Percentiles rank a stretch among this genome's conserved stretches.
Evolutionary conservation across 2,113 vertebrate genomes (phyloP).

Genomic region (Felis chaus): DNA sequence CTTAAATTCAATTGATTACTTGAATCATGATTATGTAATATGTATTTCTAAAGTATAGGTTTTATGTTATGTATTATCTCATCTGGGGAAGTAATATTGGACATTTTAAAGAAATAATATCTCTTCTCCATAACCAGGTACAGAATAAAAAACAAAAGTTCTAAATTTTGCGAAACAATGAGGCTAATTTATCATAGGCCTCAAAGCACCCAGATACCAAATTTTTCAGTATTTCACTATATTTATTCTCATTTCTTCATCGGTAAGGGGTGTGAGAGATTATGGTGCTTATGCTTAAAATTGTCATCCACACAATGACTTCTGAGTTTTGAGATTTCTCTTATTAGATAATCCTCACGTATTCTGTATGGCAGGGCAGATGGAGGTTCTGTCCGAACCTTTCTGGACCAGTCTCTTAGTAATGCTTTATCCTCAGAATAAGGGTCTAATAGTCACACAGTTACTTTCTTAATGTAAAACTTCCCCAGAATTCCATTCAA

Average conservation of each 20-base stretch:
- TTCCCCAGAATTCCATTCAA: background rate
- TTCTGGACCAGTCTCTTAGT: background rate
- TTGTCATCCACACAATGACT: background rate
- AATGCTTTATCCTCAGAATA: background rate
- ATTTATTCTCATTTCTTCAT: background rate
- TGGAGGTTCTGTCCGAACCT: background rate
- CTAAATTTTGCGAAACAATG: constrained; percentile 32
- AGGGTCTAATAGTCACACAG: background rate
- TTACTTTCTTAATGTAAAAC: background rate
- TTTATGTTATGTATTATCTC: background rate
- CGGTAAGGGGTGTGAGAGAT: background rate
- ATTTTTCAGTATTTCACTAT: background rate
- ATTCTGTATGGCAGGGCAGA: background rate
- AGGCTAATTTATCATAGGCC: background rate
- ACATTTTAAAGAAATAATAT: background rate
- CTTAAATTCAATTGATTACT: constrained; percentile 25
- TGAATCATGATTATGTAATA: constrained; percentile 36
- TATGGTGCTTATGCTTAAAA: background rate
- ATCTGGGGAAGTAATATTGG: background rate
- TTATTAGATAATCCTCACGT: background rate
- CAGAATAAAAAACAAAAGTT: background rate
- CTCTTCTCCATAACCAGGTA: background rate
- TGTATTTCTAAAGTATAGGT: background rate
- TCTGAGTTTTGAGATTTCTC: background rate
- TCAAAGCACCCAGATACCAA: background rate